A percentile compares a stretch with the other conserved stretches of the same genome.
phyloP scores from a whole-genome alignment of 2,113 vertebrate genomes.

The Steatornis caripensis region DNA sequence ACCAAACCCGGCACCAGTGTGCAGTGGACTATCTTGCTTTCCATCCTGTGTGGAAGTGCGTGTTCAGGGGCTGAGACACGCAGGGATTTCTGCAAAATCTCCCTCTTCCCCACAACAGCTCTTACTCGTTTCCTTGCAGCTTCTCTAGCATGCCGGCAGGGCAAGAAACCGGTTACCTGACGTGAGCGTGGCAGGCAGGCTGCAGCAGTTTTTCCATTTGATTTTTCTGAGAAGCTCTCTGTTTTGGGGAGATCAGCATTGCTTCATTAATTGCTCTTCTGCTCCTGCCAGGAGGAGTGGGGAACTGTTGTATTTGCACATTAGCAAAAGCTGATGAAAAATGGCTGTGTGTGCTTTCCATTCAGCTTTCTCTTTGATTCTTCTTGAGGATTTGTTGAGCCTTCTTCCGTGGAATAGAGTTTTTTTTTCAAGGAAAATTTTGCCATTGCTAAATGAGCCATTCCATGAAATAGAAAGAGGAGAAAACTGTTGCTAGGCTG shows the following conservation, averaged over 20 bases:
- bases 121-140: not conserved
- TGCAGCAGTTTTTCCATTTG: not conserved
- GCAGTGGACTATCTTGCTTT: not conserved
- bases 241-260: not conserved
- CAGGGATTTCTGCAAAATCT: not conserved
- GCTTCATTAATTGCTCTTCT: not conserved
- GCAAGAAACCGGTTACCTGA: not conserved
- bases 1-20: not conserved
- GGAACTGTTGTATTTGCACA: not conserved
- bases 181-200: not conserved
- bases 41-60: not conserved
- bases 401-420: not conserved
- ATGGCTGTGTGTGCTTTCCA: not conserved
- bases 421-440: conserved; percentile 2
- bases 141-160: not conserved
- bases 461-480: not conserved
- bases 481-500: not conserved
- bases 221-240: not conserved
- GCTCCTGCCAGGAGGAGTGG: not conserved
- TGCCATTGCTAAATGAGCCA: not conserved
- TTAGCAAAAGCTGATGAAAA: not conserved
- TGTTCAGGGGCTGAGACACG: not conserved
- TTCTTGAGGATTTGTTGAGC: not conserved
- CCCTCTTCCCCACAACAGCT: not conserved
- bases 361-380: not conserved